These are phyloP conservation scores for Diabrotica undecimpunctata DNA, from an alignment of 1,140 invertebrate genomes.

Conservation along the genomic window DNA sequence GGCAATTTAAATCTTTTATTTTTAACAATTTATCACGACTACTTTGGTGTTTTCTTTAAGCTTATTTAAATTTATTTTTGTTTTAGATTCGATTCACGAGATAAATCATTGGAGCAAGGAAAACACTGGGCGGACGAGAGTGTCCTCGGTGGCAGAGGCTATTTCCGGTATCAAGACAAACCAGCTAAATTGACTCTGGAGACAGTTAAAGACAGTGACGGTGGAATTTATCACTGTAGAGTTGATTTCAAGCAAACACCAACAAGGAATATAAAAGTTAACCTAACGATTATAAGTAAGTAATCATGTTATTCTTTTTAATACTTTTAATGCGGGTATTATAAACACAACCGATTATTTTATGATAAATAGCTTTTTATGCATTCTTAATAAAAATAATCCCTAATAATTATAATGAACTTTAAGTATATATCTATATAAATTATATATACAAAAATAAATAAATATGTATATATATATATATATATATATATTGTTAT, in stretches of 20 bases:
- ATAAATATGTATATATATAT: too few relatives aligned
- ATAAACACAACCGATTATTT: not conserved
- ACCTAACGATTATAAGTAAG: slow-evolving; percentile 87
- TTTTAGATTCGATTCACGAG: slow-evolving; percentile 68
- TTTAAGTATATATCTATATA: too few relatives aligned
- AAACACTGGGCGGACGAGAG: slow-evolving; percentile 66
- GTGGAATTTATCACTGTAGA: slow-evolving; percentile 79
- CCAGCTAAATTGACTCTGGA: slow-evolving; percentile 66
- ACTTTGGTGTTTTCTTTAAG: too few relatives aligned
- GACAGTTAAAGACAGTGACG: slow-evolving; percentile 66
- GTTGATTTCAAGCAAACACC: slow-evolving; percentile 87
- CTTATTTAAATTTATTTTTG: not conserved
- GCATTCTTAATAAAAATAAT: too few relatives aligned
- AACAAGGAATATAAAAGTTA: slow-evolving; percentile 81
- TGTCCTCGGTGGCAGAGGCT: slow-evolving; percentile 58
- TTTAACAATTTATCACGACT: too few relatives aligned
- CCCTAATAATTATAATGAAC: too few relatives aligned
- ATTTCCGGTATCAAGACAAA: slow-evolving; percentile 56
- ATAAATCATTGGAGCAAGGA: slow-evolving; percentile 57
- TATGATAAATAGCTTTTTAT: too few relatives aligned
- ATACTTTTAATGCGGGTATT: not conserved
- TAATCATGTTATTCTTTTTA: slow-evolving; percentile 34
- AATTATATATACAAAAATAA: too few relatives aligned
- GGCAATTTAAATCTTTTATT: too few relatives aligned
- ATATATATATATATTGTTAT: too few relatives aligned